Base-by-base conservation (phyloP, 1,140 invertebrate species). In the Sitobion miscanthi region DNA sequence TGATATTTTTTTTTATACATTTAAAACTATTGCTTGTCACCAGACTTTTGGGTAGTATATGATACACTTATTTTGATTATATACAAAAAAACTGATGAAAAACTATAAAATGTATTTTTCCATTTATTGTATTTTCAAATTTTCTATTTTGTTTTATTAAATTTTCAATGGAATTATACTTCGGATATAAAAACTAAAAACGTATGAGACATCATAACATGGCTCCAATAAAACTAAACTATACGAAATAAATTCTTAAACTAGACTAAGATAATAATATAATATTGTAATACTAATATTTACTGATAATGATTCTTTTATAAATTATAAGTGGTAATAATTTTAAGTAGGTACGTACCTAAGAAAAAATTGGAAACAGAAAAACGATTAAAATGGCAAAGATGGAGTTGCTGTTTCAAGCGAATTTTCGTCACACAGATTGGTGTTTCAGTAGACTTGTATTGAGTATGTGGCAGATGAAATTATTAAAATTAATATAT, bases 1-100 rank as follows among this genome's bases (percentile, higher is more conserved):
- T 30, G 17, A 20, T 88, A 47, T 52, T 49, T 49, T 54, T 77
- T 83, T 85, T 42, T 85, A 45, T 45, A 45, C 38, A 42, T 47
- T 87, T n/a, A 49, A 5, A 54, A 89, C 87, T 35, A 89, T 54
- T 89, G 9, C 47, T 89, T 25, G 52, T 57, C 20, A 57, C 52
- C 35, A 89, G 7, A 89, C 38, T 89, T 9, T 89, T 25, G 35
- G 20, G 52, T 89, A 89, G 23, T 89, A 57, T 57, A 89, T n/a
- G 4, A 42, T 86, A 85, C 62, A 45, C 25, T 57, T 17, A 89
- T 57, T 89, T 89, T 57, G n/a, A 89, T 89, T 57, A 54, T 57
- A 57, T 21, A 57, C 52, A 25, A 57, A 54, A 89, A 54, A 89
- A 89, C 49, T 38, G 49, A 57, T 89, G 52, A 35, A 89, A 89